A percentile compares a stretch with the other conserved stretches of the same genome.
These are phyloP conservation scores for Lepidurus couesii DNA, from an alignment of 1,140 invertebrate genomes.

Conservation along the genomic window DNA sequence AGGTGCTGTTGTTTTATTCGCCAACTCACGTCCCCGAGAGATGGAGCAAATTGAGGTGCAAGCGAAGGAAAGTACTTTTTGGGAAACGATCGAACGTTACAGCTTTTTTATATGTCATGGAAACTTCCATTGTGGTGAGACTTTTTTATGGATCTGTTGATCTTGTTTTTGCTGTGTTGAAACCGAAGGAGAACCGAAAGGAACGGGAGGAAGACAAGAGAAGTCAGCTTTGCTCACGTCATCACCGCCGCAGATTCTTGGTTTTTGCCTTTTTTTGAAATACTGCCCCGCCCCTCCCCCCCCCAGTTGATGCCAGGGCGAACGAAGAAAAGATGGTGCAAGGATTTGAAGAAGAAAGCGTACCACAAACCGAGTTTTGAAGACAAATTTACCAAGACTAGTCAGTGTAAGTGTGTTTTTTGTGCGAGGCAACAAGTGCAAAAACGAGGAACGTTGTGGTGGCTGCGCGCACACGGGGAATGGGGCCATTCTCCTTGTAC, in stretches of 20 bases:
- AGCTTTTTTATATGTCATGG: constrained; percentile 22
- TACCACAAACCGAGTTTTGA: neutral
- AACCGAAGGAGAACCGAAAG: neutral
- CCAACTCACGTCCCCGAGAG: neutral
- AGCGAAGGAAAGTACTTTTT: neutral
- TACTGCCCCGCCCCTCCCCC: no score
- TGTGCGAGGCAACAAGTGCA: constrained; percentile 13
- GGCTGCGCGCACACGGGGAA: neutral
- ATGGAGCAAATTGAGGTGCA: neutral
- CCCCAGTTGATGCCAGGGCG: neutral
- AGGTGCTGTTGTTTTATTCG: neutral
- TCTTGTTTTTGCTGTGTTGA: neutral
- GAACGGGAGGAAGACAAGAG: neutral
- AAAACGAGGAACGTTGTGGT: neutral
- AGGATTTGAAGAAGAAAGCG: neutral
- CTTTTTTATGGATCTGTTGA: constrained; percentile 6
- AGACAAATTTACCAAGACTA: neutral
- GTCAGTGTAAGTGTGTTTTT: neutral
- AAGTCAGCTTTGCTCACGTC: neutral
- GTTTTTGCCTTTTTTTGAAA: no score
- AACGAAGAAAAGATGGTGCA: neutral
- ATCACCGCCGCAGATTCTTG: neutral
- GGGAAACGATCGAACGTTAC: neutral
- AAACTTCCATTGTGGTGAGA: constrained; percentile 18
- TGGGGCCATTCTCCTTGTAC: no score